These are phyloP conservation scores for Galeopsomyia nigrocyanea DNA, from an alignment of 2,888 invertebrate species.

Conservation along the genomic window DNA sequence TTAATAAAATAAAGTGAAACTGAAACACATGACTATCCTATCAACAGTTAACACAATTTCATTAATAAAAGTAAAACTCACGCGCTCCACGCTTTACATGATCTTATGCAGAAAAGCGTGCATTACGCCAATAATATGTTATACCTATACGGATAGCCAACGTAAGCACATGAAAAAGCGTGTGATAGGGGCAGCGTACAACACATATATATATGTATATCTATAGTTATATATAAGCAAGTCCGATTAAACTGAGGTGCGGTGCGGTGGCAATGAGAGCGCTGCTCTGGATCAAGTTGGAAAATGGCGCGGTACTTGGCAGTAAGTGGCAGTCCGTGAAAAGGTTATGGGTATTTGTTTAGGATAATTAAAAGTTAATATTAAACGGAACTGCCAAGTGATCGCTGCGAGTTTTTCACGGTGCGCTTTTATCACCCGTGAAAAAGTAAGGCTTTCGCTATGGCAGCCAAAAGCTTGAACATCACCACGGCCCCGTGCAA, in stretches of 20 bases:
- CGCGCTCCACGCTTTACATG: too few relatives aligned
- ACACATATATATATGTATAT: neutral
- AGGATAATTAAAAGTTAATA: conserved; percentile 31
- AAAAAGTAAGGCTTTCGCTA: conserved; percentile 21
- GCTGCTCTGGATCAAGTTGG: neutral
- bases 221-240: too few relatives aligned
- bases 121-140: too few relatives aligned
- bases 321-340: conserved; percentile 52
- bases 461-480: conserved; percentile 29
- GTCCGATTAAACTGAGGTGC: neutral
- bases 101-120: too few relatives aligned
- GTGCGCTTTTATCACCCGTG: conserved; percentile 52
- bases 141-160: too few relatives aligned
- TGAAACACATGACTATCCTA: too few relatives aligned
- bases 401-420: conserved; percentile 34
- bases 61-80: too few relatives aligned
- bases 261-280: neutral
- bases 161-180: too few relatives aligned
- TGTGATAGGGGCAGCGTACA: too few relatives aligned
- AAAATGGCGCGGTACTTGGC: conserved; percentile 60
- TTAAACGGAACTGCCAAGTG: neutral
- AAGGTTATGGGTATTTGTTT: conserved; percentile 57
- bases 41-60: too few relatives aligned
- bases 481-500: conserved; percentile 2
- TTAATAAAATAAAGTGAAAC: too few relatives aligned